Base-by-base conservation (phyloP, 2,888 invertebrate genomes). In the Drosophila meridiana region DNA sequence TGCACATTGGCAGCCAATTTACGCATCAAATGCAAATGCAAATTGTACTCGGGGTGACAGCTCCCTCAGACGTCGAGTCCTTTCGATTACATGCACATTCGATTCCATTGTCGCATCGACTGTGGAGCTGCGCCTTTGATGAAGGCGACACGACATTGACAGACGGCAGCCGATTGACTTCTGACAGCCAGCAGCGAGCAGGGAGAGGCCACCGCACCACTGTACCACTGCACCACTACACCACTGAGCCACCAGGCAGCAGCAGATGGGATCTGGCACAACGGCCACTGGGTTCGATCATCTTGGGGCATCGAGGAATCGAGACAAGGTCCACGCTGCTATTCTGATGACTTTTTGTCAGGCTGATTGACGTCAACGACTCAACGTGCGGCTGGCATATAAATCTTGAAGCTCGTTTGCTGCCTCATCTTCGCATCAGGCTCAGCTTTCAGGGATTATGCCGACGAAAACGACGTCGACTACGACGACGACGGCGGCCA, bases 301-400 rank as follows among this genome's bases (percentile, higher is more conserved):
- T 56, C 45, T 36, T 28, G 57, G 43, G 47, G 58, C 40, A 56
- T 32, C 56, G 40, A 34, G 42, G 56, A 56, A 56, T 56, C 56
- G 30, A 52, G 40, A 67, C 59, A 61, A 70, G 64, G 70, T 66
- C 70, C 73, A 62, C 77, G 62, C 65, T 52, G 62, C 89, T 82
- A 90, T 87, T 90, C 89, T 91, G 88, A 92, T 92, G 91, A 91
- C 87, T 90, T 92, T 91, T 91, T 90, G 91, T 91, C 92, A 91
- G 87, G 78, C 83, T 91, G 91, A 91, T 91, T 85, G 91, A 92
- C 90, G 87, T 88, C 90, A 90, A 89, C 90, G 90, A 87, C 74
- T 90, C 88, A 69, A 64, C 80, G 80, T 75, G 75, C 73, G 83
- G 73, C 76, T 78, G 90, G 90, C 88, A 84, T 75, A 90, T 90